Conservation (phyloP, 2,113 vertebrate genomes). For the Osmerus eperlanus region DNA sequence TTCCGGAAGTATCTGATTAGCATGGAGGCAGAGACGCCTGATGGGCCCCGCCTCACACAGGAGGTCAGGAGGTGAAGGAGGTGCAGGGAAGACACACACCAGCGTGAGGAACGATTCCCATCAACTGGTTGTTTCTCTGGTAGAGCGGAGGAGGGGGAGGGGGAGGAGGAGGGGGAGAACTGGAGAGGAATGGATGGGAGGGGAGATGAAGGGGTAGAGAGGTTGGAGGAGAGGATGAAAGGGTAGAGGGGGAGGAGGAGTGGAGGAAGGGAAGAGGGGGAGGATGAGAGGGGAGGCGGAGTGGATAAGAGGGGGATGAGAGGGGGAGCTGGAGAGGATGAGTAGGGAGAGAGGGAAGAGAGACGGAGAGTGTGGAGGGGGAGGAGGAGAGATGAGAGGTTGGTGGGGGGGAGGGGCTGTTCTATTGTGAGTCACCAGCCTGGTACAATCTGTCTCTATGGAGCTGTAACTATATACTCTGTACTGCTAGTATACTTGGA, state of each 20-base stretch:
- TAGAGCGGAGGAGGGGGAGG: neutral
- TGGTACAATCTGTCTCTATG: constrained; percentile 34
- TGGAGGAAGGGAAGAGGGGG: neutral
- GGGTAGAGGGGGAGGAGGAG: neutral
- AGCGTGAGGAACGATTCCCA: constrained; percentile 10
- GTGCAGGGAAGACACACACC: neutral
- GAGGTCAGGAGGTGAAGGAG: too few species aligned
- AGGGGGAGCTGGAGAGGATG: neutral
- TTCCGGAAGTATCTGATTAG: too few species aligned
- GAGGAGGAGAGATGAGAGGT: too few species aligned
- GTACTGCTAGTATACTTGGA: too few species aligned
- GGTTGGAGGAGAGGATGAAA: neutral
- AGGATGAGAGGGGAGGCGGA: neutral
- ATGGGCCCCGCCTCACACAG: too few species aligned
- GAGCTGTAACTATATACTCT: neutral
- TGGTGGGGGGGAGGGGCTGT: neutral
- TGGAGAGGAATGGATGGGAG: too few species aligned
- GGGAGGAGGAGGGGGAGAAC: neutral
- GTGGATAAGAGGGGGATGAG: neutral
- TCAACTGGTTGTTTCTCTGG: neutral
- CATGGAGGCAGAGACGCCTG: too few species aligned
- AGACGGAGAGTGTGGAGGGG: neutral
- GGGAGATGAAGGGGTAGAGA: neutral
- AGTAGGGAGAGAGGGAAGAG: neutral
- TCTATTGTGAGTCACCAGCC: constrained; percentile 36